A percentile compares a stretch with the other conserved stretches of the same genome.
phyloP scores from a whole-genome alignment of 2,797 vertebrate genomes.

The Catharus ustulatus region DNA sequence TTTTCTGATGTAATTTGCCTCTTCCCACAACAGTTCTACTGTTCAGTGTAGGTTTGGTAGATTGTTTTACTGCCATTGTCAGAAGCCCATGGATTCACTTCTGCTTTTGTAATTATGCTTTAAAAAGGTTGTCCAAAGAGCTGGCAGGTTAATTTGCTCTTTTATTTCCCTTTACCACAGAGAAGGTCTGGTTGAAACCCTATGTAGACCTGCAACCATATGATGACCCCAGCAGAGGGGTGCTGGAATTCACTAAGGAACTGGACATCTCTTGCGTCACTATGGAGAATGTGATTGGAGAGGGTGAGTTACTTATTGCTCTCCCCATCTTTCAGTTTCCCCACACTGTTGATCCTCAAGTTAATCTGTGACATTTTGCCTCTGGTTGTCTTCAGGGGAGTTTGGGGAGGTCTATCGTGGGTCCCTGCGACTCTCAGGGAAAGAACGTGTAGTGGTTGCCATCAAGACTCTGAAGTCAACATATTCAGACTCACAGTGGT shows the following conservation, averaged over 20 bases:
- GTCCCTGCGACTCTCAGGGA: conserved; percentile 68
- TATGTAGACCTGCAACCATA: conserved; percentile 81
- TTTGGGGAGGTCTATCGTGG: conserved; percentile 81
- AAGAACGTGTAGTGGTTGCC: conserved; percentile 74
- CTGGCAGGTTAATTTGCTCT: background rate
- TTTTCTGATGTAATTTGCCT: background rate
- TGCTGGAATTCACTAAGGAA: conserved; percentile 79
- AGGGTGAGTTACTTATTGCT: conserved; percentile 64
- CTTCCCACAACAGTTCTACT: background rate
- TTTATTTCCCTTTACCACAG: conserved; percentile 47
- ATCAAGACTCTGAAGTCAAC: conserved; percentile 80
- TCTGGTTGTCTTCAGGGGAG: conserved; percentile 72
- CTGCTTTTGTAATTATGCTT: background rate
- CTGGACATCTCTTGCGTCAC: conserved; percentile 69
- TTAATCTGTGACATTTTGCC: background rate
- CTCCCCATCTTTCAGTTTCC: background rate
- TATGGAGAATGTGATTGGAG: conserved; percentile 79
- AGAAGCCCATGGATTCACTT: background rate
- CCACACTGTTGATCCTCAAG: background rate
- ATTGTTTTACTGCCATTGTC: background rate
- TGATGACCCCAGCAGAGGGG: conserved; percentile 79
- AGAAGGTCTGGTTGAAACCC: conserved; percentile 80
- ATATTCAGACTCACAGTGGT: conserved; percentile 85
- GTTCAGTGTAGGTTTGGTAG: background rate
- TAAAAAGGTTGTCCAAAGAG: background rate